These are phyloP conservation scores for Dendrocincla tyrannina DNA, from an alignment of 2,797 vertebrate species.

Conservation along the genomic window DNA sequence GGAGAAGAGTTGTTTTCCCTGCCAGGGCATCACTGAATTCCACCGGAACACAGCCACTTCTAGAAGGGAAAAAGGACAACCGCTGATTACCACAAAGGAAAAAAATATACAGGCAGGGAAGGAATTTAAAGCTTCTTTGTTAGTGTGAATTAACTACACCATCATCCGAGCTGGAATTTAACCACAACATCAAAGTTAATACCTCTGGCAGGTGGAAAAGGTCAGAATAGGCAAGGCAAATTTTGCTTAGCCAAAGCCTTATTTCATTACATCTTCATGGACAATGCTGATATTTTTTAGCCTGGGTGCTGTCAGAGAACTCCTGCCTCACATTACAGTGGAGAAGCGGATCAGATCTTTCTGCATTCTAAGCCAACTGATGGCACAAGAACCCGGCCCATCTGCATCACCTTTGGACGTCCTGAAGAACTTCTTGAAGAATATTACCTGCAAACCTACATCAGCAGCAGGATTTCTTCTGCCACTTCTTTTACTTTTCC, in stretches of 20 bases:
- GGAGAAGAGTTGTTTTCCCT: background rate
- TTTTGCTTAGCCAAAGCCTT: background rate
- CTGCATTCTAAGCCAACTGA: background rate
- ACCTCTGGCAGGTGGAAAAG: background rate
- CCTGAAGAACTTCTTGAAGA: background rate
- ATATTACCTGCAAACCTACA: background rate
- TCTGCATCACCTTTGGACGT: background rate
- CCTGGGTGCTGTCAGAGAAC: background rate
- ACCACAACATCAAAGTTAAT: background rate
- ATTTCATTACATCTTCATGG: background rate
- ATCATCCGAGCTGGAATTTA: background rate
- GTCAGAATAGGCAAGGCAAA: background rate
- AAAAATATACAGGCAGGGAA: background rate
- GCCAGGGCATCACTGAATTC: background rate
- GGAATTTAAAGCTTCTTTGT: background rate
- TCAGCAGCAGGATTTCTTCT: background rate
- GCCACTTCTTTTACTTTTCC: background rate
- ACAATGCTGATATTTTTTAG: background rate
- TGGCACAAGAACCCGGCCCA: background rate
- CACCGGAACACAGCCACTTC: background rate
- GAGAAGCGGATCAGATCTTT: background rate
- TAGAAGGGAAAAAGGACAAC: background rate
- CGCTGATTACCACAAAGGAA: background rate
- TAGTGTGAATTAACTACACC: background rate
- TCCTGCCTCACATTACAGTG: fast-evolving